Evolutionary conservation across 2,113 vertebrate species (phyloP).

Genomic region (Caretta caretta): DNA sequence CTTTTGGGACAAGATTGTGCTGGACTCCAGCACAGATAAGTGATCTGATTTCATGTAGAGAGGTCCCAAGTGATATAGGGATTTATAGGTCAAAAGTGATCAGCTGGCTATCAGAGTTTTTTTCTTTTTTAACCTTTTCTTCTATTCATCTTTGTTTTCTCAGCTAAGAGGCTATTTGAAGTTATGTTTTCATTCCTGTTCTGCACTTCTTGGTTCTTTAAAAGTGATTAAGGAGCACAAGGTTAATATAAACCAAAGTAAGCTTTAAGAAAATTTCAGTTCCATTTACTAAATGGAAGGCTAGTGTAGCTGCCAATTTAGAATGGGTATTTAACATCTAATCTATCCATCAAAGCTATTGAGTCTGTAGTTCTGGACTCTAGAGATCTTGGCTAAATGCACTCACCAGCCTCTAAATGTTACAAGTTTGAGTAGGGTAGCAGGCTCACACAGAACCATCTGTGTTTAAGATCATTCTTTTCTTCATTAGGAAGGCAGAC

Average conservation of each 20-base stretch:
- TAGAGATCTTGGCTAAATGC: rapidly evolving
- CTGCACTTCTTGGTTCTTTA: neutral
- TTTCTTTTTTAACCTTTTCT: neutral
- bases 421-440: neutral
- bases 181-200: neutral
- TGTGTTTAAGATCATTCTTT: neutral
- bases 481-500: neutral
- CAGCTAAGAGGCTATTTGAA: neutral
- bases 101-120: neutral
- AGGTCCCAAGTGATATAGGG: neutral
- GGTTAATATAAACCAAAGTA: neutral
- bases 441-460: neutral
- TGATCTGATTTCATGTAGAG: neutral
- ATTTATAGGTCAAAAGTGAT: neutral
- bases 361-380: neutral
- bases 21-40: neutral
- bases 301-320: rapidly evolving
- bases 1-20: neutral
- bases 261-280: neutral
- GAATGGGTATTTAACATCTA: neutral
- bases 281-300: rapidly evolving
- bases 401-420: rapidly evolving
- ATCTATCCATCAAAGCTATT: neutral
- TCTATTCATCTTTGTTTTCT: neutral
- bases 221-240: neutral